Conservation (phyloP, 2,113 vertebrate species). For the Lophius piscatorius region DNA sequence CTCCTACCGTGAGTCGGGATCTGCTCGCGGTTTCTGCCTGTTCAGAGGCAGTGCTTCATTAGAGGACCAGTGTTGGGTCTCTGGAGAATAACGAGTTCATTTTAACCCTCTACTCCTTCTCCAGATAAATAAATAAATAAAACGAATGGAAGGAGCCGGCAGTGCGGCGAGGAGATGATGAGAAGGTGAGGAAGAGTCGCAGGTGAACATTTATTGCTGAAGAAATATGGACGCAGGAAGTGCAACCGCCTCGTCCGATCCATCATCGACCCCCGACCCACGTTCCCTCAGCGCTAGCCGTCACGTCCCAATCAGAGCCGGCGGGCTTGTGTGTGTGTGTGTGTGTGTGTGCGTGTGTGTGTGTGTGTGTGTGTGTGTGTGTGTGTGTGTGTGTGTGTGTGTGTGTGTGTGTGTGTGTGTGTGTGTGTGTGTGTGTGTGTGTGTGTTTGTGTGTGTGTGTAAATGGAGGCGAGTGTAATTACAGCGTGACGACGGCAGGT, state of each 20-base stretch:
- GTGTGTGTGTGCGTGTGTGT: constrained; percentile 74
- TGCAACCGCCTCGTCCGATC: neutral
- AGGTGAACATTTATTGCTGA: constrained; percentile 4
- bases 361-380: constrained; percentile 74
- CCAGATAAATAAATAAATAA: no score
- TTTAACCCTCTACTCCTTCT: no score
- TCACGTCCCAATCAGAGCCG: constrained; percentile 53
- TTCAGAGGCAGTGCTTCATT: no score
- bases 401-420: constrained; percentile 74
- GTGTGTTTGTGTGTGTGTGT: constrained; percentile 72
- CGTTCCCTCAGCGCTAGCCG: constrained; percentile 35
- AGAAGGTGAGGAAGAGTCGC: constrained; percentile 9
- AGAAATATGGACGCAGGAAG: constrained; percentile 8
- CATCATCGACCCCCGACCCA: constrained; percentile 13
- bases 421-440: constrained; percentile 74
- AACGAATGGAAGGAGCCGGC: no score
- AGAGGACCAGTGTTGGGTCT: no score
- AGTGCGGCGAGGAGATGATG: constrained; percentile 1
- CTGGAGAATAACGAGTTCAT: no score
- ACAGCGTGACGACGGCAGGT: constrained; percentile 72
- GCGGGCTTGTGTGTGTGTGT: constrained; percentile 62
- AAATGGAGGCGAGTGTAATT: constrained; percentile 79
- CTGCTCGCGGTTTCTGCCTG: no score
- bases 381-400: constrained; percentile 73
- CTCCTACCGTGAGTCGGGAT: no score